Base-by-base conservation (phyloP, 92 coral and sea anemone genomes). In the Blastomussa wellsi region DNA sequence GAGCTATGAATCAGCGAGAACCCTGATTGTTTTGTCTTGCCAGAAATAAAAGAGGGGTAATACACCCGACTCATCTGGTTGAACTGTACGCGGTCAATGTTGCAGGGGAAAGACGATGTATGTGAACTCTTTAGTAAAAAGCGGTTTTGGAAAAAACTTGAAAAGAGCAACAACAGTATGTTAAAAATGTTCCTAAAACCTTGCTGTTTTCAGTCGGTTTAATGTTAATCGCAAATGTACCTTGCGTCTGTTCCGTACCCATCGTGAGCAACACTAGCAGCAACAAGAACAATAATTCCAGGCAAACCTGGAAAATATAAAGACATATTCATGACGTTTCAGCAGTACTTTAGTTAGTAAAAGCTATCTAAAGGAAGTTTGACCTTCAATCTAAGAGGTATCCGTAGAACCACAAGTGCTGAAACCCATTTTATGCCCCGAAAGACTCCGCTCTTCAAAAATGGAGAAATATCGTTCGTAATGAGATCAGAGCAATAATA, bases 241-340 rank as follows among this genome's bases (percentile, higher is more conserved):
- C 88, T 87, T 8, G 64, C 19, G 11, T 80, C 80, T 67, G 95
- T 91, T 9, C 98, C 98, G 80, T 94, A 94, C 28, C 90, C 93
- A 28, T 90, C 90, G 53, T 84, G 89, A 8, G 90, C 86, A 36
- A 72, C 84, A 37, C 88, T 89, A 28, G 86, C 88, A 26, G 98
- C 84, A 32, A 93, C 83, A 53, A 91, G 84, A 12, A 94, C 98
- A 47, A 94, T 77, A 33, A 92, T 22, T 5, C 91, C 88, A 2
- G 98, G 95, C 16, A 92, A 19, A 79, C 94, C 96, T 93, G 57
- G 28, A 28, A 75, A 76, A 42, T 20, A 62, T 2, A 37, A 62
- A 26, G 26, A 2, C 68, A 62, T 26, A n/a, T 62, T 57, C 2
- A 62, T 28, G 2, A 16, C 0, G 16, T 28, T 26, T 62, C 5